Base-by-base conservation (phyloP, 2,888 invertebrate species). In the Cybosia mesomella region DNA sequence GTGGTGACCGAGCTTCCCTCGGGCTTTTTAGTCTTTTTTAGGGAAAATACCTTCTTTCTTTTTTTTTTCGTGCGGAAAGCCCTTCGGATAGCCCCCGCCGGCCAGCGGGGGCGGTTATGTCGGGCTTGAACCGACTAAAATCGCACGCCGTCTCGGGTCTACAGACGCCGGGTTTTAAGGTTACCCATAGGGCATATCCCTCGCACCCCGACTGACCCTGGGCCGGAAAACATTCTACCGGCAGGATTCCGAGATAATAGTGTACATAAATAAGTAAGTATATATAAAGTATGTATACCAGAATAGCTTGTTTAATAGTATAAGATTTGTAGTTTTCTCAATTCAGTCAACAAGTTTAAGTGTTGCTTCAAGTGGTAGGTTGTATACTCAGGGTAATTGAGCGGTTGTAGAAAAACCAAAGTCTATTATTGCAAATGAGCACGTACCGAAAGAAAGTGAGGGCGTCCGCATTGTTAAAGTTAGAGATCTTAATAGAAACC, bases 401-500 rank as follows among this genome's bases (percentile, higher is more conserved):
- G 79, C 76, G 74, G 69, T 79, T 80, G 81, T 73, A 82, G 77
- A 78, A 84, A 68, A 75, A 72, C 79, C 78, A 79, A 84, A 68
- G 74, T 71, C 78, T 77, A 86, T 86, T 86, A 86, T 83, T 77
- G 77, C 76, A 87, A 88, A 88, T 86, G 83, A 85, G 86, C 87
- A 89, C 88, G 88, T 83, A 81, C 81, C 82, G 77, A 91, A 91
- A 85, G 93, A 94, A 93, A 93, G 94, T 91, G 92, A 93, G 89
- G 89, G 87, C 89, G 90, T 89, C 86, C 91, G 91, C 91, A 92
- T 92, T 92, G 89, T 91, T 87, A 83, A 83, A 85, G 85, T 78
- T 87, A 89, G 88, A 91, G 90, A 91, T 90, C 89, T 90, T 88
- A 86, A 90, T 92, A 92, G 92, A 92, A 93, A 92, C 88, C 83